Percentiles rank a stretch among this genome's conserved stretches.
These are phyloP conservation scores for Lonchura striata DNA, from an alignment of 2,113 vertebrate genomes.

Conservation along the genomic window DNA sequence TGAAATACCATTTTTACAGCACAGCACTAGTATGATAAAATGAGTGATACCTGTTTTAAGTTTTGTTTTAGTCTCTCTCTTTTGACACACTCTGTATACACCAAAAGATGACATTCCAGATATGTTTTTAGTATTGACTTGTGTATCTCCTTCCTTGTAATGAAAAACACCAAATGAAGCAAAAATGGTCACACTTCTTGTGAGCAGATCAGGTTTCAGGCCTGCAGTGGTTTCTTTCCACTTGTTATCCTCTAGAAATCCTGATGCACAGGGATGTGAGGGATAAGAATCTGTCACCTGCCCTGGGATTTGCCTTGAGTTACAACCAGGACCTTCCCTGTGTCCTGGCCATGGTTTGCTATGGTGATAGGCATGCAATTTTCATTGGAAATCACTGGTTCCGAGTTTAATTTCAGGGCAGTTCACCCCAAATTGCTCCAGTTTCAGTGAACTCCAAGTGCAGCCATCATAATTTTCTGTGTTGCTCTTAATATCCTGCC, in stretches of 20 bases:
- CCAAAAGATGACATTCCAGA: background rate
- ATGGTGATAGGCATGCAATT: background rate
- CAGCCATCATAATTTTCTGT: background rate
- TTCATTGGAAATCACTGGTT: background rate
- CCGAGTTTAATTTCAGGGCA: background rate
- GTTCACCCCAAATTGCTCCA: background rate
- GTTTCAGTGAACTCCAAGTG: fast-evolving
- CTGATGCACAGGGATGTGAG: background rate
- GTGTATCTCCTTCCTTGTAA: background rate
- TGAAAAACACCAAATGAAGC: background rate
- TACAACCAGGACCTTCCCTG: background rate
- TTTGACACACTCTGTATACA: background rate
- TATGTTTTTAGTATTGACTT: background rate
- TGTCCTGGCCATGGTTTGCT: background rate
- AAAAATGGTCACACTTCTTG: background rate
- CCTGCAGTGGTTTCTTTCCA: background rate
- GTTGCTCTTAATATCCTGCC: background rate
- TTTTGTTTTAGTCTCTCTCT: background rate
- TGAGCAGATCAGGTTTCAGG: background rate
- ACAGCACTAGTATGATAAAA: background rate
- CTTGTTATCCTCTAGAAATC: background rate
- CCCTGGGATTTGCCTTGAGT: background rate
- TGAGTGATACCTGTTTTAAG: background rate
- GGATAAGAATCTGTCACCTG: background rate
- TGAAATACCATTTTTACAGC: background rate